Base-by-base conservation (phyloP, 2,888 invertebrate species). In the Tortricodes alternella region DNA sequence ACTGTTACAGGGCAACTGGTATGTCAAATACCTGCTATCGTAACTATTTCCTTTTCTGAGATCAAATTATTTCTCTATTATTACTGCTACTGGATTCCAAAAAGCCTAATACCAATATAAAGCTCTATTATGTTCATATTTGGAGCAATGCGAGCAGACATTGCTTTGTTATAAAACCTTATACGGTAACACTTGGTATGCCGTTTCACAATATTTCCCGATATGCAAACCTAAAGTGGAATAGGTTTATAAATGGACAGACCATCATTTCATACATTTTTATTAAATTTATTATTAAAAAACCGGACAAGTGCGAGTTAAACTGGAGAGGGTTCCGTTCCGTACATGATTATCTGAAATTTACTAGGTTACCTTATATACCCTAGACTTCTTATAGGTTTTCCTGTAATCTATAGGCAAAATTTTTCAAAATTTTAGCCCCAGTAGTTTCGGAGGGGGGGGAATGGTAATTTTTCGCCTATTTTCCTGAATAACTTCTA, bases 71-170 rank as follows among this genome's bases (percentile, higher is more conserved):
- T 32, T 35, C 23, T 46, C 44, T 38, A 29, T 29, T 44, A 56
- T 37, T 50, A 39, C 41, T 27, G 21, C 41, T 37, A 35, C 55
- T 29, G 49, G 44, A 38, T 50, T 50, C 23, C 18, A 15, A 44
- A 38, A 29, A 6, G 7, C 24, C 39, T 52, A 44, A 52, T 27
- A 34, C 21, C 16, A 35, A 29, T 21, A 23, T 56, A 56, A 49
- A 32, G 56, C 56, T 56, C 43, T 50, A 56, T 56, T 56, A 56
- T 56, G 43, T 44, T 49, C 56, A 44, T 56, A 56, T 50, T 56
- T 50, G 55, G 55, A 49, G 43, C 43, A 56, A 37, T 29, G 16
- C 18, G 43, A 29, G 21, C 34, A 21, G 29, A 41, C 39, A 32
- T 19, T 35, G 55, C 50, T 44, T 56, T 50, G 56, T 56, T 56